Conservation (phyloP, 2,113 vertebrate species). For the Microtus richardsoni region DNA sequence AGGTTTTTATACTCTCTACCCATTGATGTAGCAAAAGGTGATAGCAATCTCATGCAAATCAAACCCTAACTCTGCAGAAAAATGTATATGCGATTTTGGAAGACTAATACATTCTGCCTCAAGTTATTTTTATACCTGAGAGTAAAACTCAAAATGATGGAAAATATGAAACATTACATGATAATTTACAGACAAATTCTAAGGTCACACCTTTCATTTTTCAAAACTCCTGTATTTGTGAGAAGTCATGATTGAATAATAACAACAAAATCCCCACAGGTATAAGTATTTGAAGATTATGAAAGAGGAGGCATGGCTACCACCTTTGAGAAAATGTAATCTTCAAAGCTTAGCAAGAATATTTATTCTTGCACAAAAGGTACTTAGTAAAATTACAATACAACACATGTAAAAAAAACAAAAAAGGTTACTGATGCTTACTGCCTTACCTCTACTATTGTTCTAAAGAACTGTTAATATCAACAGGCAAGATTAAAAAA, state of each 20-base stretch:
- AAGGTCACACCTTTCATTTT: neutral
- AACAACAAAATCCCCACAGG: neutral
- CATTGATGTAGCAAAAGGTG: neutral
- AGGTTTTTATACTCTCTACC: neutral
- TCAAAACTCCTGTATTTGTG: conserved; percentile 15
- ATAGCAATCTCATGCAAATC: neutral
- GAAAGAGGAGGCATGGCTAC: neutral
- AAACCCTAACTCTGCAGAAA: neutral
- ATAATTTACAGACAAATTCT: conserved; percentile 9
- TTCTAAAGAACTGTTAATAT: neutral
- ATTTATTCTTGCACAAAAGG: neutral
- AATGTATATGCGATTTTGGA: neutral
- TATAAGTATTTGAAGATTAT: neutral
- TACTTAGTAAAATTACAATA: neutral
- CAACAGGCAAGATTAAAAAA: neutral
- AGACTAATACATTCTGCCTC: conserved; percentile 30
- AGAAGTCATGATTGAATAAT: neutral
- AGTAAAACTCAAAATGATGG: conserved; percentile 55
- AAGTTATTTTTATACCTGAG: conserved; percentile 21
- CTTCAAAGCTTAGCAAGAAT: neutral
- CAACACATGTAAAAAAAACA: neutral
- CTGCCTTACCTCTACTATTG: neutral
- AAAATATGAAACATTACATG: conserved; percentile 14
- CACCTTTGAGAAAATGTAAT: conserved; percentile 24
- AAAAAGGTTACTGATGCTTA: neutral